These are phyloP conservation scores for Sinhomidia bicolor DNA, from an alignment of 2,888 invertebrate genomes.

Conservation along the genomic window DNA sequence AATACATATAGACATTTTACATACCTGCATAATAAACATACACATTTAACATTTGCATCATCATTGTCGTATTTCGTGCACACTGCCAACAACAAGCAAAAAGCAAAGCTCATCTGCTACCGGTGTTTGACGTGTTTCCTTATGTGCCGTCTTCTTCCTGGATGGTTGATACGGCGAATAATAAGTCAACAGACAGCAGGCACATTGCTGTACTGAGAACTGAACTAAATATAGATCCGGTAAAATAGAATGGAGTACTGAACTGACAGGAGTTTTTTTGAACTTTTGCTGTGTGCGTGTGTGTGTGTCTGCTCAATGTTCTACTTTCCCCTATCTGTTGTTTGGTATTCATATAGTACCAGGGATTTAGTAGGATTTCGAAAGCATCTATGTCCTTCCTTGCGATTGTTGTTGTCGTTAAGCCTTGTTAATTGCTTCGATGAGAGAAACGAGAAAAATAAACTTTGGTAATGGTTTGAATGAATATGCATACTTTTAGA, in stretches of 20 bases:
- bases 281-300: neutral
- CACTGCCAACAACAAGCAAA: neutral
- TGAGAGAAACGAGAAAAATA: neutral
- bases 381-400: neutral
- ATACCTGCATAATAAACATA: constrained; percentile 13
- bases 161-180: neutral
- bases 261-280: neutral
- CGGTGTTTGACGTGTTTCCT: constrained; percentile 22
- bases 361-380: neutral
- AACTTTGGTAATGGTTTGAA: neutral
- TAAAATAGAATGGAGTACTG: no score
- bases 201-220: neutral
- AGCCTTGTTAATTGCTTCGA: neutral
- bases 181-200: constrained; percentile 22
- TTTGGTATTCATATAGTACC: neutral
- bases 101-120: neutral
- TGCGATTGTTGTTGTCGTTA: neutral
- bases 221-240: neutral
- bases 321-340: neutral
- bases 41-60: neutral
- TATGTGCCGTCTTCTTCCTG: neutral
- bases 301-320: neutral
- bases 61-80: neutral
- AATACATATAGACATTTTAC: neutral
- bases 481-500: no score